Base-by-base conservation (phyloP, 2,797 vertebrate species). In the Liasis olivaceus region DNA sequence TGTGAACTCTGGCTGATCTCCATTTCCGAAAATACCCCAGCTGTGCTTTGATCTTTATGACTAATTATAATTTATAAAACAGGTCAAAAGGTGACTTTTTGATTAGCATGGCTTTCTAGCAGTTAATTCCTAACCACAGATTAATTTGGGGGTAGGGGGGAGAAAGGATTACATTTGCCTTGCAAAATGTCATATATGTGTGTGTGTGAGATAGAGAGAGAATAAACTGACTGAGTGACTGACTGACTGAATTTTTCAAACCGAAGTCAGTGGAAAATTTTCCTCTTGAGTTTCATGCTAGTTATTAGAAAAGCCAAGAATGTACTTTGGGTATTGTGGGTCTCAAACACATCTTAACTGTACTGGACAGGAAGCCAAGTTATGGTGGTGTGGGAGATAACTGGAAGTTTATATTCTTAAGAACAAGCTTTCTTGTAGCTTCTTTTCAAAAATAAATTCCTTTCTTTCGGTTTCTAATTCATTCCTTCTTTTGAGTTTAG, bases 261-360 rank as follows among this genome's bases (percentile, higher is more conserved):
- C 13, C 5, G 31, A 59, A 66, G 20, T 87, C 20, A 66, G 7
- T 13, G 22, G 60, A 51, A 47, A 31, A 8, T 12, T 66, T 58
- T 17, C 4, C 28, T 17, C 1, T 26, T 90, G 47, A 60, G 3
- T 12, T 64, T 42, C 2, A 31, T 60, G n/a, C 58, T 77, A 31
- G 56, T 59, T 51, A 51, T 77, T n/a, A 63, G 26, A 42, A 42
- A 63, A 63, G 12, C 58, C 59, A 89, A 60, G 42, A 64, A 54
- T 64, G 13, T 7, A 26, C 1, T 26, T 84, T 64, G 87, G 36
- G 24, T 36, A n/a, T 81, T 58, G 69, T 92, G 17, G 77, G 88
- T 92, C 92, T 93, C 51, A 51, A 95, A 95, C 92, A 64, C 85
- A 81, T 96, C 93, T 95, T 93, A 88, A 93, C 93, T 89, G 86